These are phyloP conservation scores for Netelia virgata DNA, from an alignment of 2,888 invertebrate species.

Conservation along the genomic window DNA sequence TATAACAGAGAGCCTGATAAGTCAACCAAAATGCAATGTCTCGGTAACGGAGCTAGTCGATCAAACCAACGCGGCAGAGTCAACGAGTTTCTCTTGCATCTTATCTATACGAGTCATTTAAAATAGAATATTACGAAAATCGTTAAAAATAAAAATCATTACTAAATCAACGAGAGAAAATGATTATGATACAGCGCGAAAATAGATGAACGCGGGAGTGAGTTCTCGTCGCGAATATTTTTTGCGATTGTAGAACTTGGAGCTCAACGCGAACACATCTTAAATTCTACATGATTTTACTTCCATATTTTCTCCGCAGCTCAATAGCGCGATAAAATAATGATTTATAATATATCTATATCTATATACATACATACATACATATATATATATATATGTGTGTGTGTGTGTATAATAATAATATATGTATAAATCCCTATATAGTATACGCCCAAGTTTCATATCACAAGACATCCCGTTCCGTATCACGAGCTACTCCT, in stretches of 20 bases:
- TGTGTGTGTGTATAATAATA: too few species aligned
- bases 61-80: background rate
- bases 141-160: slow-evolving; percentile 4
- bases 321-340: slow-evolving; percentile 71
- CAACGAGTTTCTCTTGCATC: background rate
- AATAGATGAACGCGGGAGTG: background rate
- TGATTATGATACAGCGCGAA: slow-evolving; percentile 36
- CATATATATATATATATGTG: slow-evolving; percentile 54
- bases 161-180: slow-evolving; percentile 6
- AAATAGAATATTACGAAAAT: background rate
- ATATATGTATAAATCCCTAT: slow-evolving; percentile 9
- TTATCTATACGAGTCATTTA: background rate
- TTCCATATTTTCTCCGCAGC: slow-evolving; percentile 32
- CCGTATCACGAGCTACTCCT: slow-evolving; percentile 78
- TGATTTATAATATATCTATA: slow-evolving; percentile 71
- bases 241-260: slow-evolving; percentile 36
- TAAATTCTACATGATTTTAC: slow-evolving; percentile 48
- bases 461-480: slow-evolving; percentile 79
- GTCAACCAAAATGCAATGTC: background rate
- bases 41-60: too few species aligned
- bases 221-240: background rate
- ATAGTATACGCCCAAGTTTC: slow-evolving; percentile 74
- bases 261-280: slow-evolving; percentile 58
- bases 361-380: slow-evolving; percentile 61
- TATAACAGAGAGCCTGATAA: too few species aligned